Evolutionary conservation across 1,140 invertebrate species (phyloP), one percentile per base, ranked within the genome.

Genomic region (Drosophila pallidifrons): DNA sequence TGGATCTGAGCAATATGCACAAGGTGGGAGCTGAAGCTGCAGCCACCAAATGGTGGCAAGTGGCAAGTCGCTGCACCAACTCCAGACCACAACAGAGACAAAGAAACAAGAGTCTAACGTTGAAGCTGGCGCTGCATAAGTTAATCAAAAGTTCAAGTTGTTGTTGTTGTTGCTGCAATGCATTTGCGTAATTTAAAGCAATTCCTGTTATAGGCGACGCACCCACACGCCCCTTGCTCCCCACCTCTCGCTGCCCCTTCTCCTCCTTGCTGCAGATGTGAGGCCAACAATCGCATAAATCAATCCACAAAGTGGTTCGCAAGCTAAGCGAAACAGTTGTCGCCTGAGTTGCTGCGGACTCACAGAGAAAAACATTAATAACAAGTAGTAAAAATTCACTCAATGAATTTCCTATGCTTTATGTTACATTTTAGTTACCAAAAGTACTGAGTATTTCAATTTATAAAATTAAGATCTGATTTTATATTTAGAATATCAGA

Each of bases 121-220:
- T 20, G 5, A 20, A 46, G 6, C 32, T 30, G 45, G 11, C 43
- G 11, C 25, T 15, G 5, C 51, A 54, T 88, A 88, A 88, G 81
- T 88, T 88, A 88, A 89, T 89, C 86, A 90, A 85, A 89, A 89
- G 86, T 89, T 87, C 83, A 87, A 81, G 76, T 75, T 61, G 54
- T 58, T 43, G 41, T 47, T 77, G 65, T 74, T 76, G 30, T 49
- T 60, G 32, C 51, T 60, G 54, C 46, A 54, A 65, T 28, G 25
- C 25, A 89, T 89, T 89, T 89, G 85, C 86, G 85, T 89, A 89
- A 89, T 81, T 88, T 81, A 88, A 88, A 83, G 83, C 80, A 88
- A 88, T 88, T 89, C 80, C 85, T 89, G 85, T 88, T 83, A 60
- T 70, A 73, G 75, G 54, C 72, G 71, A 86, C 83, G 85, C 83